Percentiles rank a stretch among this genome's conserved stretches.
phyloP scores from a whole-genome alignment of 2,888 invertebrate genomes.

The Nomada goodeniana region DNA sequence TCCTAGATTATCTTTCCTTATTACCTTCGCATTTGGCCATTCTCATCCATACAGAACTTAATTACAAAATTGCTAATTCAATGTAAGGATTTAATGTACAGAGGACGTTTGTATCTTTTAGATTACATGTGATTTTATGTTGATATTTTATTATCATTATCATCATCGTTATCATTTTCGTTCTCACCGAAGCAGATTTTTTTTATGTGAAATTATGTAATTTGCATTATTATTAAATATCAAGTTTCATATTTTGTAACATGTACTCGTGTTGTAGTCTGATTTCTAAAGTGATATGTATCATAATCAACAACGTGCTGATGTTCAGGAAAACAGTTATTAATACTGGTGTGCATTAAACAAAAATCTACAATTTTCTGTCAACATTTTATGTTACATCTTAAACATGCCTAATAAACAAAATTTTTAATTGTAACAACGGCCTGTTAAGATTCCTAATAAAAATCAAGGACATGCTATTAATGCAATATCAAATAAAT shows the following conservation, averaged over 20 bases:
- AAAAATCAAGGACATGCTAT: slow-evolving; percentile 11
- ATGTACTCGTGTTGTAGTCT: slow-evolving; percentile 73
- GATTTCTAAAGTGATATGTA: slow-evolving; percentile 75
- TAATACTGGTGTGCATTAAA: slow-evolving; percentile 74
- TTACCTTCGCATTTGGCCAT: slow-evolving; percentile 56
- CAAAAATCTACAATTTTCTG: slow-evolving; percentile 74
- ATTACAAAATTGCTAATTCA: slow-evolving; percentile 37
- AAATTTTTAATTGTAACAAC: slow-evolving; percentile 77
- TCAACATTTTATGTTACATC: slow-evolving; percentile 81
- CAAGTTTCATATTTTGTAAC: slow-evolving; percentile 65
- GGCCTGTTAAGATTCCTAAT: slow-evolving; percentile 53
- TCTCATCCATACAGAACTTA: slow-evolving; percentile 42
- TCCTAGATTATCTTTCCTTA: slow-evolving; percentile 72
- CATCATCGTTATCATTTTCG: slow-evolving; percentile 32
- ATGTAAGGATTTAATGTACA: slow-evolving; percentile 38
- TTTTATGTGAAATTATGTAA: slow-evolving; percentile 51
- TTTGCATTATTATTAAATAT: slow-evolving; percentile 44
- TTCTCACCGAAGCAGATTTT: slow-evolving; percentile 31
- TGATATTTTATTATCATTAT: slow-evolving; percentile 51
- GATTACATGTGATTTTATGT: slow-evolving; percentile 45
- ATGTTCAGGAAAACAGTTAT: slow-evolving; percentile 66
- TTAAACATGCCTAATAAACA: slow-evolving; percentile 82
- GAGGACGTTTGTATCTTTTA: slow-evolving; percentile 42
- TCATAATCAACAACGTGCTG: slow-evolving; percentile 72
- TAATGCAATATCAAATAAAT: slow-evolving; percentile 11